These are phyloP conservation scores for Ricordea florida DNA, from an alignment of 92 coral and sea anemone genomes.

Conservation along the genomic window DNA sequence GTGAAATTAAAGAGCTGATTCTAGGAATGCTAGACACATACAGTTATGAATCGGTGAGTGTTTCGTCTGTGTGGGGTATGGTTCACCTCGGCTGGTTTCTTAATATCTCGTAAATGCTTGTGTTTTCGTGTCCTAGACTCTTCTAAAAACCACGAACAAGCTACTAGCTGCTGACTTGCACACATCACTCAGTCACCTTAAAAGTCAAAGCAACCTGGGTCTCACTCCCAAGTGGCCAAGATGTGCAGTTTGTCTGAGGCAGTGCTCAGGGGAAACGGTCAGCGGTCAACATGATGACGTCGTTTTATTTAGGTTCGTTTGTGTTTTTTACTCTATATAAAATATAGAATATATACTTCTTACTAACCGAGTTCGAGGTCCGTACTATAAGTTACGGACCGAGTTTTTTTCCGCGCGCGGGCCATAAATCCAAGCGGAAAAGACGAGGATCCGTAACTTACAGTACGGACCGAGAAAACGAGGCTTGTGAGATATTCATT, in stretches of 20 bases:
- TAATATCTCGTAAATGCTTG: neutral
- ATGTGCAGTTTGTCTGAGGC: conserved; percentile 84
- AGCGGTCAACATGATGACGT: conserved; percentile 62
- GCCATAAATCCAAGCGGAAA: too few relatives aligned
- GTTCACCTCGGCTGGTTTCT: too few relatives aligned
- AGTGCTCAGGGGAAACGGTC: conserved; percentile 38
- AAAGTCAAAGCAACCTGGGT: conserved; percentile 58
- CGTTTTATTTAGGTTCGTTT: conserved; percentile 78
- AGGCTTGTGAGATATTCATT: too few relatives aligned
- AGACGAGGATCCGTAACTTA: too few relatives aligned
- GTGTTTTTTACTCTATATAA: too few relatives aligned
- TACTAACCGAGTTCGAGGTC: too few relatives aligned
- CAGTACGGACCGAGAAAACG: too few relatives aligned
- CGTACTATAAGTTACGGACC: too few relatives aligned
- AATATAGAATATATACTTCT: too few relatives aligned
- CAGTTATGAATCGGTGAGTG: conserved; percentile 88
- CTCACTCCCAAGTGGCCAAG: conserved; percentile 53
- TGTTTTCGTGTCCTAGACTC: conserved; percentile 55
- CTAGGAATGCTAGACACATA: conserved; percentile 96
- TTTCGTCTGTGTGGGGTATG: neutral
- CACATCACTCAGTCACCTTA: conserved; percentile 79
- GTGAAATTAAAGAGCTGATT: conserved; percentile 95
- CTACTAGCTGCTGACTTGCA: conserved; percentile 84
- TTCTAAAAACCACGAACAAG: conserved; percentile 90
- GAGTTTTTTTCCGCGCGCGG: too few relatives aligned